Evolutionary conservation across 2,888 invertebrate species (phyloP).

Genomic region (Morinoia aosen): DNA sequence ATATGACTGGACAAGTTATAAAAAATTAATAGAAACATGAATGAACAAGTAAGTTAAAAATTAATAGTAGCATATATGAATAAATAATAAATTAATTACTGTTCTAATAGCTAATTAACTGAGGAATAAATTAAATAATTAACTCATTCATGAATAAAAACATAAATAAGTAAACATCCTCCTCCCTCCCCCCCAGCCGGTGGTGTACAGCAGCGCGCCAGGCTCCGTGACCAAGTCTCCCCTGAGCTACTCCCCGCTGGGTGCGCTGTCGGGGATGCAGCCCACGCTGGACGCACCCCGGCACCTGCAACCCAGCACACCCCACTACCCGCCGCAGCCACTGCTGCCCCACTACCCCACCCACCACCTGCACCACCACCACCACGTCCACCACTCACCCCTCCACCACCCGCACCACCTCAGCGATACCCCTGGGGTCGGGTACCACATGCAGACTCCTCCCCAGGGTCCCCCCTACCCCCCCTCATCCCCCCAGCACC

Average conservation of each 20-base stretch:
- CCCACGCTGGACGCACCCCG: constrained; percentile 65
- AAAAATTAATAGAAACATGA: too few relatives aligned
- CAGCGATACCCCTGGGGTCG: neutral
- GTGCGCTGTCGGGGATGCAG: constrained; percentile 66
- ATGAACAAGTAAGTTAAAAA: too few relatives aligned
- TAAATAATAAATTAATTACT: too few relatives aligned
- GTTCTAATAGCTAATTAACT: too few relatives aligned
- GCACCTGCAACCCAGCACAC: constrained; percentile 37
- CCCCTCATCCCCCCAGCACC: constrained; percentile 50
- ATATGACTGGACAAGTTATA: too few relatives aligned
- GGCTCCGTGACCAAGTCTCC: constrained; percentile 6
- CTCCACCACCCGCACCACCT: constrained; percentile 41
- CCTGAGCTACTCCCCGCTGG: constrained; percentile 63
- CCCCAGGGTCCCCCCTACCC: constrained; percentile 45
- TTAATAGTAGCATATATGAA: too few relatives aligned
- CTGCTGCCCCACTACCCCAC: constrained; percentile 55
- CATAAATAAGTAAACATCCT: too few relatives aligned
- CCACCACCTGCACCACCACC: constrained; percentile 57
- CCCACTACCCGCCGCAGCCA: constrained; percentile 39
- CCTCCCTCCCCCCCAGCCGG: neutral
- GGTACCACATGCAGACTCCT: neutral
- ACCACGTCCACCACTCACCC: constrained; percentile 52
- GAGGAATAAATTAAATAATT: too few relatives aligned
- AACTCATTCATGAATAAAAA: too few relatives aligned
- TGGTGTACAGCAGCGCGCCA: constrained; percentile 14